These are phyloP conservation scores for Cheilosia vulpina DNA, from an alignment of 2,888 invertebrate genomes.

Conservation along the genomic window DNA sequence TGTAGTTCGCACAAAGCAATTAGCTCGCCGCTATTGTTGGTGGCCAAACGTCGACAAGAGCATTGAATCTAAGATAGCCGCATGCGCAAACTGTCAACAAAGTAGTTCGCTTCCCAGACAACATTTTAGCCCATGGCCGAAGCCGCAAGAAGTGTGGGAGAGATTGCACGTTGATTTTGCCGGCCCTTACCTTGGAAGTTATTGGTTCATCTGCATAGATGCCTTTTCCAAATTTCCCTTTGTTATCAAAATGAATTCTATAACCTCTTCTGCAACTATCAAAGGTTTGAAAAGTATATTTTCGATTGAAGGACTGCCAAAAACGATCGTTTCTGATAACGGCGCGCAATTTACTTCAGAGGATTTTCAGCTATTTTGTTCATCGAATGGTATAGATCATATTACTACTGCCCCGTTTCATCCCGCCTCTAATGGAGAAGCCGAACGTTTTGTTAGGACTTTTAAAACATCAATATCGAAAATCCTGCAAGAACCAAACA, in stretches of 20 bases:
- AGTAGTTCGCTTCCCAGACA: constrained; percentile 7
- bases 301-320: constrained; percentile 76
- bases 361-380: too few relatives aligned
- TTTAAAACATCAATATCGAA: too few relatives aligned
- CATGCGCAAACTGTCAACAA: constrained; percentile 18
- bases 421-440: constrained; percentile 63
- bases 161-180: constrained; percentile 83
- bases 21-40: constrained; percentile 49
- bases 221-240: constrained; percentile 82
- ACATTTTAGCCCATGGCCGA: constrained; percentile 60
- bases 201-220: constrained; percentile 81
- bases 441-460: too few relatives aligned
- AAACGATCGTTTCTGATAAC: too few relatives aligned
- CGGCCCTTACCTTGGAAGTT: constrained; percentile 78
- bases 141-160: constrained; percentile 77
- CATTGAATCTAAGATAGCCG: constrained; percentile 22
- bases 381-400: too few relatives aligned
- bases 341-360: constrained; percentile 60
- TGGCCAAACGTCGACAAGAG: constrained; percentile 33
- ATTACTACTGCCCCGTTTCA: too few relatives aligned
- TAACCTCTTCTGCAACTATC: constrained; percentile 25
- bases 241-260: constrained; percentile 75
- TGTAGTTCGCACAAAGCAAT: constrained; percentile 30
- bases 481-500: too few relatives aligned
- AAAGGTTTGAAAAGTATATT: constrained; percentile 69